Percentiles rank a stretch among this genome's conserved stretches.
Conservation (phyloP, 2,888 invertebrate genomes). For the Uloborus plumipes region DNA sequence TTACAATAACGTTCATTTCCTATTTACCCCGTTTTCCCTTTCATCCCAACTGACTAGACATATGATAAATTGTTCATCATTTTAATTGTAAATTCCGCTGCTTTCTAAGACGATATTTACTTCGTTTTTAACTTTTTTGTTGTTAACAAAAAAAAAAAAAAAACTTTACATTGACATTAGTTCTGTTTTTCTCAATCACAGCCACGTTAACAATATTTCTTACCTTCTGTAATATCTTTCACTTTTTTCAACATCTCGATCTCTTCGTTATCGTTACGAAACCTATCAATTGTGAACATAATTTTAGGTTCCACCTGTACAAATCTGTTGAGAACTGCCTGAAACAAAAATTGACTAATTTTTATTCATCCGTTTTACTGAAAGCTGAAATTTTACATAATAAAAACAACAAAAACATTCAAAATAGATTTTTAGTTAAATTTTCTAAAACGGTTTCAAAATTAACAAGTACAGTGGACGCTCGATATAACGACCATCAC, state of each 20-base stretch:
- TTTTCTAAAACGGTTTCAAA: background rate
- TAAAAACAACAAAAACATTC: background rate
- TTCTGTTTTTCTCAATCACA: too few species aligned
- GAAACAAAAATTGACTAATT: slow-evolving; percentile 29
- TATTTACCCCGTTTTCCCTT: too few species aligned
- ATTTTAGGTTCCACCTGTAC: slow-evolving; percentile 73
- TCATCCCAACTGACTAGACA: too few species aligned
- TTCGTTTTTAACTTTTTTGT: too few species aligned
- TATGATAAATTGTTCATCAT: too few species aligned
- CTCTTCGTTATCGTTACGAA: slow-evolving; percentile 74
- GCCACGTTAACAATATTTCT: background rate
- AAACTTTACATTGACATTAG: too few species aligned
- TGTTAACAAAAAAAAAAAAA: too few species aligned
- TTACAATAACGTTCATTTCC: too few species aligned
- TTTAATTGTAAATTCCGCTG: too few species aligned
- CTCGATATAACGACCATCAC: too few species aligned
- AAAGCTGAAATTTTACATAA: background rate
- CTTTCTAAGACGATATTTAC: too few species aligned
- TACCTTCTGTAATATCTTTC: slow-evolving; percentile 68
- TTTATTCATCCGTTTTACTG: background rate
- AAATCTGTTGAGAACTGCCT: slow-evolving; percentile 73
- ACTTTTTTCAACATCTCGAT: slow-evolving; percentile 74
- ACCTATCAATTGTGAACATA: slow-evolving; percentile 75
- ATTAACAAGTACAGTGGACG: background rate
- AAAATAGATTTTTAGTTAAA: too few species aligned